Evolutionary conservation across 2,888 invertebrate genomes (phyloP), one percentile per base, ranked within the genome.

Genomic region (Clusia tigrina): DNA sequence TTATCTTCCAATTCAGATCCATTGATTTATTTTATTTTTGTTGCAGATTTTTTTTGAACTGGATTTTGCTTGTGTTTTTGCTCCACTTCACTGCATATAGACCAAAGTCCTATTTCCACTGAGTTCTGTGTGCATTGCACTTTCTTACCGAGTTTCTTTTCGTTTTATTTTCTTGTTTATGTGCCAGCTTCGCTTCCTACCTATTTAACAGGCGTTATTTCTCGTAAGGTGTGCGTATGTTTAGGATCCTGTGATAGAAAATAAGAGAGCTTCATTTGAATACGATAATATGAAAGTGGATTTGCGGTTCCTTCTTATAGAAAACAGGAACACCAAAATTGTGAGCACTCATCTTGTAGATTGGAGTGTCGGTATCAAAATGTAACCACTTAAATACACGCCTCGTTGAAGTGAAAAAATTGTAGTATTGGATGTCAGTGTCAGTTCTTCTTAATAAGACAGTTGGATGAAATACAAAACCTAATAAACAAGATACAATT

Each of bases 51-150:
- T 20, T 20, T 48, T 22, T 48, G 48, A 20, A 20, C 22, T 48
- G 18, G 18, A 22, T 48, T 18, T 38, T 22, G 22, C 42, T 18
- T 42, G 9, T 42, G 9, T 17, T 42, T 6, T 42, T 15, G 42
- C n/a, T n/a, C 42, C 42, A 3, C n/a, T 42, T 6, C 42, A 15
- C 12, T 42, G 9, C 9, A 15, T 6, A 17, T 42, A 42, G 46
- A 22, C 22, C 23, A 24, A 56, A 56, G 56, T 56, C 56, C 56
- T 56, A 56, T 42, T 56, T 56, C 46, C 42, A 24, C 32, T 12
- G 5, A 3, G 18, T 42, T 38, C n/a, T 20, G 15, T 56, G 56
- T 25, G 42, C n/a, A n/a, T n/a, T n/a, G n/a, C 20, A 20, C 24
- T 56, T 42, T 18, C 26, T 54, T 54, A 54, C 54, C 18, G 54